Evolutionary conservation across 2,797 vertebrate species (phyloP).

Genomic region (Acanthurus tractus): DNA sequence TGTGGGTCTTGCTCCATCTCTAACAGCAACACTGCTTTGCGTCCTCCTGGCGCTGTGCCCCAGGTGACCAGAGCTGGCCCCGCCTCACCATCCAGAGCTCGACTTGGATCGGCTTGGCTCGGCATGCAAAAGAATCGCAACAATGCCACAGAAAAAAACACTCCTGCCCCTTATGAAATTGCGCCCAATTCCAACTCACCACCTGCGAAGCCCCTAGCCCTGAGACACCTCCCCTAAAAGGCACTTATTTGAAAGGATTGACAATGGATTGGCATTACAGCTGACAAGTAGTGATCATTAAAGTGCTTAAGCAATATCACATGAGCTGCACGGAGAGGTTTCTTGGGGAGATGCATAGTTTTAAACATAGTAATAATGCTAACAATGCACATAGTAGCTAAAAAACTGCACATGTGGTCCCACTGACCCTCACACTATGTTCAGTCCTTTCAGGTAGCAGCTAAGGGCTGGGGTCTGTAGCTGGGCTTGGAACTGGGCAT

Average conservation of each 20-base stretch:
- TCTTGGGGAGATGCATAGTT: slow-evolving; percentile 32
- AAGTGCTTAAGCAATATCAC: slow-evolving; percentile 69
- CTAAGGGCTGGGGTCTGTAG: slow-evolving; percentile 64
- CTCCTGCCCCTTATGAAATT: slow-evolving; percentile 41
- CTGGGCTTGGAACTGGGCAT: slow-evolving; percentile 75
- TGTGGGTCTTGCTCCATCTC: slow-evolving; percentile 79
- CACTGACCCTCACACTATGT: slow-evolving; percentile 48
- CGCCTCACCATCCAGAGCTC: slow-evolving; percentile 81
- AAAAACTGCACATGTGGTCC: slow-evolving; percentile 48
- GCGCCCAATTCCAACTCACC: slow-evolving; percentile 68
- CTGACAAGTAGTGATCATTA: slow-evolving; percentile 59
- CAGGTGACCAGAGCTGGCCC: slow-evolving; percentile 91
- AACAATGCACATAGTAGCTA: slow-evolving; percentile 66
- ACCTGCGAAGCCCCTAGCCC: slow-evolving; percentile 61
- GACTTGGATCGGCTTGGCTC: slow-evolving; percentile 68
- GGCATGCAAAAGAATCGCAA: slow-evolving; percentile 71
- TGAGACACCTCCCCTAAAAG: slow-evolving; percentile 28
- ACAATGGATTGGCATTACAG: slow-evolving; percentile 29
- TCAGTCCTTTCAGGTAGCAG: slow-evolving; percentile 69
- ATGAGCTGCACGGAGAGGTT: slow-evolving; percentile 29
- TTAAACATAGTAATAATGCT: slow-evolving; percentile 43
- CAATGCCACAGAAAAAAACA: slow-evolving; percentile 64
- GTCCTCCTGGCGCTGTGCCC: slow-evolving; percentile 85
- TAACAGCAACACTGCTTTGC: slow-evolving; percentile 80
- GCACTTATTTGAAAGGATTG: slow-evolving; percentile 56